A percentile compares a stretch with the other conserved stretches of the same genome.
Conservation (phyloP, 2,797 vertebrate species). For the Alectoris magna region DNA sequence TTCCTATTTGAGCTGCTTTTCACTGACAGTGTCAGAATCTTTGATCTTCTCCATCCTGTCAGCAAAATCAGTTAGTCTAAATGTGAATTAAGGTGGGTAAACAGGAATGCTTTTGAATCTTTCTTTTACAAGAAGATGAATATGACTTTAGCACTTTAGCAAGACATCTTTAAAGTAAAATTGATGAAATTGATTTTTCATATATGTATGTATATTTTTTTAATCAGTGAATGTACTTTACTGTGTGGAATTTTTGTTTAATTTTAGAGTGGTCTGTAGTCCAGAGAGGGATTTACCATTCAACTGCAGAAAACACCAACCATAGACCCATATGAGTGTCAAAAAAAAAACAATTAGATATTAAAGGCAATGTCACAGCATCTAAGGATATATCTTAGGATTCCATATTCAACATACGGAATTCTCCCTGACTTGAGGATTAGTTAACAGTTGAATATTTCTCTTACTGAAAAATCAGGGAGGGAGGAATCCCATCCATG, state of each 20-base stretch:
- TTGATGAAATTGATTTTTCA: not conserved
- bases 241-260: not conserved
- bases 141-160: not conserved
- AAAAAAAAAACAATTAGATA: not conserved
- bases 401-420: not conserved
- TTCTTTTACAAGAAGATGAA: not conserved
- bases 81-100: not conserved
- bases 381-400: not conserved
- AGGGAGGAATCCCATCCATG: not conserved
- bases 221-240: not conserved
- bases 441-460: not conserved
- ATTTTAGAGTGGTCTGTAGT: not conserved
- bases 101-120: not conserved
- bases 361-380: not conserved
- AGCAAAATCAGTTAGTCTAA: not conserved
- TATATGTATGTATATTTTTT: not conserved
- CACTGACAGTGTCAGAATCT: not conserved
- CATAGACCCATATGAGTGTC: not conserved
- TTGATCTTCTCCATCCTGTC: not conserved
- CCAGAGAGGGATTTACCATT: not conserved
- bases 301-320: constrained; percentile 18
- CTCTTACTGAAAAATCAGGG: rapidly evolving
- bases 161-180: not conserved
- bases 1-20: not conserved
- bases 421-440: not conserved